A percentile compares a stretch with the other conserved stretches of the same genome.
These are phyloP conservation scores for Gallinago undulata DNA, from an alignment of 2,113 vertebrate species.

Conservation along the genomic window DNA sequence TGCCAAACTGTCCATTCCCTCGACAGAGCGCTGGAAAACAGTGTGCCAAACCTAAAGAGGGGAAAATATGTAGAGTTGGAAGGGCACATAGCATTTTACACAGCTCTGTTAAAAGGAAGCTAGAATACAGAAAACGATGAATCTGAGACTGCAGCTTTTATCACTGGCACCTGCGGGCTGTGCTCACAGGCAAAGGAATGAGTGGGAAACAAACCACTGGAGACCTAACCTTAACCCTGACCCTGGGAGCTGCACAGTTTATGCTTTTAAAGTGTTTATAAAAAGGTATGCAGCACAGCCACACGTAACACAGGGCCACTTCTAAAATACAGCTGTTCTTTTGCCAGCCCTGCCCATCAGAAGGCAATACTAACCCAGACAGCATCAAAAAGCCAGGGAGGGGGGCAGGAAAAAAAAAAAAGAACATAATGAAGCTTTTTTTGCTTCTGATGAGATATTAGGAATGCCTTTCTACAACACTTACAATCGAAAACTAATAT, in stretches of 20 bases:
- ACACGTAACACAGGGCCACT: neutral
- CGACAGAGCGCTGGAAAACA: neutral
- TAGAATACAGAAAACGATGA: neutral
- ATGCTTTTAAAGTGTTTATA: neutral
- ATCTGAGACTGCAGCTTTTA: neutral
- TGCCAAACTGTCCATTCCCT: neutral
- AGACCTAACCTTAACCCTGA: neutral
- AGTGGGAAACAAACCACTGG: neutral
- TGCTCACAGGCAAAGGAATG: neutral
- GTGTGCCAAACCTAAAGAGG: accelerated
- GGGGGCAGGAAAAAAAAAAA: neutral
- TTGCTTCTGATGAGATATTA: neutral
- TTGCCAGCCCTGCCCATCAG: neutral
- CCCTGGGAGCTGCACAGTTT: neutral
- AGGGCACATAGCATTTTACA: neutral
- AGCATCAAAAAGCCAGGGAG: neutral
- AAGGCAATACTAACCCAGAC: neutral
- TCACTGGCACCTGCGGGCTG: neutral
- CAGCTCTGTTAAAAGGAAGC: neutral
- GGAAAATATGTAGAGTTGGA: neutral
- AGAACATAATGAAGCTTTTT: accelerated
- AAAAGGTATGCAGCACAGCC: neutral
- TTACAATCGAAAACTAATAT: neutral
- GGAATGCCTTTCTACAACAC: neutral
- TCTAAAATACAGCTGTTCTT: neutral